phyloP scores from a whole-genome alignment of 2,797 vertebrate genomes.

The Chelon labrosus region DNA sequence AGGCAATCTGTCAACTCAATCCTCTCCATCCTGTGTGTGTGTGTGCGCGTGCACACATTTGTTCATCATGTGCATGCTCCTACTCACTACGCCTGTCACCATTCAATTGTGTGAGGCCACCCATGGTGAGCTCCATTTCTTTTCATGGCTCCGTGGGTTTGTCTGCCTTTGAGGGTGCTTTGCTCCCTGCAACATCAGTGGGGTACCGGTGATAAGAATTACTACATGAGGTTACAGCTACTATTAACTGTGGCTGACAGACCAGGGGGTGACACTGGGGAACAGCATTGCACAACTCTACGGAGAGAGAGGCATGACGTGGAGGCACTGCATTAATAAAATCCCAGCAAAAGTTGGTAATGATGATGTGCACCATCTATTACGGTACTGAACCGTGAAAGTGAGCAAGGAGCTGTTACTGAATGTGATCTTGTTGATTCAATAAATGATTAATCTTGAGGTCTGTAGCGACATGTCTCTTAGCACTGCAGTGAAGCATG shows the following conservation, averaged over 20 bases:
- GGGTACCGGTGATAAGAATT: constrained; percentile 37
- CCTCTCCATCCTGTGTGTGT: constrained; percentile 33
- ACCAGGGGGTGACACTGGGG: constrained; percentile 13
- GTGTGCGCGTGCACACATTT: constrained; percentile 20
- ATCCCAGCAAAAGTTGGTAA: constrained; percentile 4
- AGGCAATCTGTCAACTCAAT: constrained; percentile 66
- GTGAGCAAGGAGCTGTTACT: neutral
- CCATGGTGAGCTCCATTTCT: constrained; percentile 46
- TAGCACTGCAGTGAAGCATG: neutral
- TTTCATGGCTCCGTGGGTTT: constrained; percentile 58
- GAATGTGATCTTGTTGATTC: constrained; percentile 19
- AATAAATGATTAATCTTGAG: neutral
- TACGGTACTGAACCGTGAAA: constrained; percentile 9
- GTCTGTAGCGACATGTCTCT: neutral
- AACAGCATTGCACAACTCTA: constrained; percentile 19
- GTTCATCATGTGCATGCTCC: constrained; percentile 18
- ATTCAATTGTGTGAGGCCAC: constrained; percentile 43
- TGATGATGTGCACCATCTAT: neutral
- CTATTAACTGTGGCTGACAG: constrained; percentile 55
- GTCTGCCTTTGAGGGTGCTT: constrained; percentile 33
- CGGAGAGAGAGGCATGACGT: constrained; percentile 8
- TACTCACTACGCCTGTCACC: constrained; percentile 43
- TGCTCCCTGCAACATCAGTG: constrained; percentile 28
- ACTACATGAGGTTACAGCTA: constrained; percentile 46
- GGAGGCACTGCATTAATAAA: constrained; percentile 23